Evolutionary conservation across 2,113 vertebrate species (phyloP), one percentile per base, ranked within the genome.

Genomic region (Hiodon alosoides): DNA sequence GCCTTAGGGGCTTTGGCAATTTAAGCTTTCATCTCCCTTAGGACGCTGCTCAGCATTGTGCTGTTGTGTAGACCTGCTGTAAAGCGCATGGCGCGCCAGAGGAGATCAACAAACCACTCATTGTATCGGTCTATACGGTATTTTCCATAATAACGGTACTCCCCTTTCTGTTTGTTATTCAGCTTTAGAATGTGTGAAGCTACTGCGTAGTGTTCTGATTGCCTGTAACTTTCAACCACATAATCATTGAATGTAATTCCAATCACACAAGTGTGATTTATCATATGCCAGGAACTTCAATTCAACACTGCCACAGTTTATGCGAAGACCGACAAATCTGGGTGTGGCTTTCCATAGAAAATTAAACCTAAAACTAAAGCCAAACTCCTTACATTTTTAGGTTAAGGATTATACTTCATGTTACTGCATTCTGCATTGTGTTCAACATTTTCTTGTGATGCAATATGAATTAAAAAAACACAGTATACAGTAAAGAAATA

Each of bases 41-140:
- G 81, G 79, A 83, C 82, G 81, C 53, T 79, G 84, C 84, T 86
- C 78, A 69, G 84, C 85, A 86, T 83, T 88, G 85, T 84, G 85
- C 85, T 85, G 83, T 83, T 82, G 89, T 89, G 84, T 86, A 86
- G 84, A 82, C 79, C 86, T 85, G 83, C 83, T 85, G 82, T 82
- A 77, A 31, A 88, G 84, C 84, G 85, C 87, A 87, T 87, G 86
- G 86, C 78, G 76, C 83, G 79, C 79, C 82, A 83, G 76, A 79
- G 7, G n/a, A 66, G 75, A 73, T 54, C 76, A 78, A 71, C 67
- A 71, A 17, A 31, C 72, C 65, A 13, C 16, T 47, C 2, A 9
- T 31, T 58, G 51, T 62, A 17, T 54, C 50, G 13, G 3, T 14
- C 13, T 14, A 5, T 6, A 52, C 51, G n/a, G 67, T 53, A 52